Conservation (phyloP, 2,888 invertebrate genomes). For the Nomada fabriciana region DNA sequence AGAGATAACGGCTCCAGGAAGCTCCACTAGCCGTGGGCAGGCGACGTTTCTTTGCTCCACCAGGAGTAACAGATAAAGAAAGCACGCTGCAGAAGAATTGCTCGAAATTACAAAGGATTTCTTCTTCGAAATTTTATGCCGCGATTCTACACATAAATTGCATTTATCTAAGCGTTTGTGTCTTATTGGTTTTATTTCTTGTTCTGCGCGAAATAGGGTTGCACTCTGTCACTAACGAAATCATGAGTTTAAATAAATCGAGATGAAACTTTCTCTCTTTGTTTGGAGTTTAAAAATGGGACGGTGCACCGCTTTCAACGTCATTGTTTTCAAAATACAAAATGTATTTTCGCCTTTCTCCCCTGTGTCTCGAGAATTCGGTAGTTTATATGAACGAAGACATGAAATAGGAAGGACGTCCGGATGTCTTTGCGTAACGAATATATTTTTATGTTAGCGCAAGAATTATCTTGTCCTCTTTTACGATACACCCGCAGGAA, state of each 20-base stretch:
- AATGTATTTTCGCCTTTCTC: too few relatives aligned
- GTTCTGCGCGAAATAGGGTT: neutral
- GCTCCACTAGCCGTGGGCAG: conserved; percentile 34
- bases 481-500: neutral
- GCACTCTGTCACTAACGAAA: neutral
- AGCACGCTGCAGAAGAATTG: conserved; percentile 21
- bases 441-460: too few relatives aligned
- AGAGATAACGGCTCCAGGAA: conserved; percentile 59
- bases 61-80: conserved; percentile 27
- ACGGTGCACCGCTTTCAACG: too few relatives aligned
- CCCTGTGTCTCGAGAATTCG: too few relatives aligned
- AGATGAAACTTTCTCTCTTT: neutral
- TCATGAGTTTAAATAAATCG: neutral
- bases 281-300: too few relatives aligned
- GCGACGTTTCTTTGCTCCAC: conserved; percentile 27
- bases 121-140: neutral
- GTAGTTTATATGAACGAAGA: too few relatives aligned
- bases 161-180: neutral
- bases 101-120: conserved; percentile 20
- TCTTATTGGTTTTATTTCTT: neutral
- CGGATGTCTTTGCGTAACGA: too few relatives aligned
- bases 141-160: neutral
- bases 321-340: too few relatives aligned
- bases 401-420: too few relatives aligned
- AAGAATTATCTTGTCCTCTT: neutral